Evolutionary conservation across 1,140 invertebrate species (phyloP).

Genomic region (Drosophila mayri): DNA sequence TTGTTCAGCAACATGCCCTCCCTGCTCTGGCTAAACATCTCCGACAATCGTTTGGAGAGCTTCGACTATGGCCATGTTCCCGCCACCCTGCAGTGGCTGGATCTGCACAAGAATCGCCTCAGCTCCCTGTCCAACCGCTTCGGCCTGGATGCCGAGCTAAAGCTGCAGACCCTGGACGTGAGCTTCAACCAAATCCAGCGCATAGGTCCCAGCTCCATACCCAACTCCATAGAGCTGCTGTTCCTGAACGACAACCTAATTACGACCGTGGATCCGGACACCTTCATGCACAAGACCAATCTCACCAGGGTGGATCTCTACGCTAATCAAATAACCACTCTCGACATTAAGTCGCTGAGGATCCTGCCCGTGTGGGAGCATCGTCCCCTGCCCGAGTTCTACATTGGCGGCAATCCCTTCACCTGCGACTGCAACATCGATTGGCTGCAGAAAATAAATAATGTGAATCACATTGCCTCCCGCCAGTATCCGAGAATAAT

Average conservation of each 20-base stretch:
- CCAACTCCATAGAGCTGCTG: constrained; percentile 91
- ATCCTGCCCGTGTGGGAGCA: constrained; percentile 90
- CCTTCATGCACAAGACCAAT: constrained; percentile 93
- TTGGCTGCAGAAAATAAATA: constrained; percentile 93
- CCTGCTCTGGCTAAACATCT: constrained; percentile 95
- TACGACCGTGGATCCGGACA: constrained; percentile 91
- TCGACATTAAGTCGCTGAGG: constrained; percentile 92
- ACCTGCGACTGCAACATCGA: constrained; percentile 95
- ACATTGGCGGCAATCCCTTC: constrained; percentile 94
- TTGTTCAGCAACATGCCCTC: constrained; percentile 93
- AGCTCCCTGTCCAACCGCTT: constrained; percentile 92
- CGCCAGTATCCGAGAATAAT: constrained; percentile 95
- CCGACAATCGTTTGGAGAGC: constrained; percentile 94
- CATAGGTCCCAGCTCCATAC: constrained; percentile 89
- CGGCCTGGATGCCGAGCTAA: constrained; percentile 88
- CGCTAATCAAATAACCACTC: constrained; percentile 92
- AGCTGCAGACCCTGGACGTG: constrained; percentile 91
- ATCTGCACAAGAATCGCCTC: constrained; percentile 95
- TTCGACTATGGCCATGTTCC: constrained; percentile 96
- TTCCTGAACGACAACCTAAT: constrained; percentile 94
- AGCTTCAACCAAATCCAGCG: constrained; percentile 93
- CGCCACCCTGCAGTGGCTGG: constrained; percentile 93
- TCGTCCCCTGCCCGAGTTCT: constrained; percentile 92
- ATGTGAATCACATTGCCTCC: constrained; percentile 86
- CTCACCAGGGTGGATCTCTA: constrained; percentile 93